Evolutionary conservation across 2,797 vertebrate genomes (phyloP).

Genomic region (Acrossocheilus wenchowensis): DNA sequence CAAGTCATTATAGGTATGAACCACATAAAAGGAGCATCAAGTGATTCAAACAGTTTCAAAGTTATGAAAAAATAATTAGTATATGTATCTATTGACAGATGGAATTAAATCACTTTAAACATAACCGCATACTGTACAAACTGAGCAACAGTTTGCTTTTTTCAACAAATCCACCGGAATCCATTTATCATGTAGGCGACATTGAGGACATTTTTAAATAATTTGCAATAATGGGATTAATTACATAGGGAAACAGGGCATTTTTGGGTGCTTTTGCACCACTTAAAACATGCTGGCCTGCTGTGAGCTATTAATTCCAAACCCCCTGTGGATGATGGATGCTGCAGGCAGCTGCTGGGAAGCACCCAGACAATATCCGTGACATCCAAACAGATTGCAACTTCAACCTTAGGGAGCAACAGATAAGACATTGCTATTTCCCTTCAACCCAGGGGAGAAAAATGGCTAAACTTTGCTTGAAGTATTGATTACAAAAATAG

Average conservation of each 20-base stretch:
- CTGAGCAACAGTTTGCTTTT: not conserved
- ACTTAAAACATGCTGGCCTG: conserved; percentile 46
- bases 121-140: not conserved
- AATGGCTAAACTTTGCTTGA: conserved; percentile 12
- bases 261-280: conserved; percentile 30
- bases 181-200: conserved; percentile 26
- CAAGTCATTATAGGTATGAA: not conserved
- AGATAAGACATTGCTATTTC: conserved; percentile 26
- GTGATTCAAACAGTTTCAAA: not conserved
- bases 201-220: conserved; percentile 31
- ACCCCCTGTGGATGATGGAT: conserved; percentile 59
- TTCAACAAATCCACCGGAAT: conserved; percentile 14
- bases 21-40: not conserved
- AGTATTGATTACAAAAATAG: conserved; percentile 20
- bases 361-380: conserved; percentile 51
- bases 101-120: not conserved
- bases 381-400: conserved; percentile 53
- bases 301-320: conserved; percentile 57
- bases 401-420: conserved; percentile 31
- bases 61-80: not conserved
- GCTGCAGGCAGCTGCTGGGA: conserved; percentile 41
- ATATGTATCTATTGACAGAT: not conserved
- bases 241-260: conserved; percentile 40
- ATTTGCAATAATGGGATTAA: conserved; percentile 49
- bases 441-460: not conserved